Base-by-base conservation (phyloP, 2,888 invertebrate species). In the Melanchra persicariae region DNA sequence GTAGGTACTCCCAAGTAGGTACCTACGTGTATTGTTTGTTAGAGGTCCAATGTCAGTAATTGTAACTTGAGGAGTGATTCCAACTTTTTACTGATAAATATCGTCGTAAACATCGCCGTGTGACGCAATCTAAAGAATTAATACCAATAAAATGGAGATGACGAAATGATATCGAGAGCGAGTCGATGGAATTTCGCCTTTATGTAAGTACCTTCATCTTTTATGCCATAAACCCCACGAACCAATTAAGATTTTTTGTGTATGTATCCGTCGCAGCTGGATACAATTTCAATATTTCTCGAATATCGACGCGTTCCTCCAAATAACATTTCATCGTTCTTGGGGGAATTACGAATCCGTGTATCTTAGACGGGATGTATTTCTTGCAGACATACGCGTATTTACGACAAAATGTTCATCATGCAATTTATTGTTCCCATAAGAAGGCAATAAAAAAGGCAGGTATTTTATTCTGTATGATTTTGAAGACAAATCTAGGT, bases 321-420 rank as follows among this genome's bases (percentile, higher is more conserved):
- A 57, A 76, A 76, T 80, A 47, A 65, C 61, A 76, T 80, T 74
- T 57, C 75, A 64, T 43, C 51, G 43, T 67, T 57, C 77, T 79
- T 65, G 19, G 37, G 55, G 80, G 59, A 54, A 60, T 79, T 51
- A 61, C 49, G 73, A 61, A 79, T 79, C 55, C 60, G n/a, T 79
- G 49, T 72, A 72, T 45, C 55, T 49, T 43, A n/a, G 26, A 54
- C 17, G 24, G 26, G 47, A 51, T 40, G 34, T 47, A 1, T 26
- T 71, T 72, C 55, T 54, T 30, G 22, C 4, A 70, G 22, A 8
- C 43, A 9, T 60, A 77, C 15, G 72, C 37, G 43, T 70, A 49
- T 74, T 60, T 60, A 37, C 26, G 43, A 49, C 49, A n/a, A 71
- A 71, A 72, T 71, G 57, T 57, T 78, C 45, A 61, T 22, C 22